Evolutionary conservation across 2,888 invertebrate genomes (phyloP), one percentile per base, ranked within the genome.

Genomic region (Acrobasis suavella): DNA sequence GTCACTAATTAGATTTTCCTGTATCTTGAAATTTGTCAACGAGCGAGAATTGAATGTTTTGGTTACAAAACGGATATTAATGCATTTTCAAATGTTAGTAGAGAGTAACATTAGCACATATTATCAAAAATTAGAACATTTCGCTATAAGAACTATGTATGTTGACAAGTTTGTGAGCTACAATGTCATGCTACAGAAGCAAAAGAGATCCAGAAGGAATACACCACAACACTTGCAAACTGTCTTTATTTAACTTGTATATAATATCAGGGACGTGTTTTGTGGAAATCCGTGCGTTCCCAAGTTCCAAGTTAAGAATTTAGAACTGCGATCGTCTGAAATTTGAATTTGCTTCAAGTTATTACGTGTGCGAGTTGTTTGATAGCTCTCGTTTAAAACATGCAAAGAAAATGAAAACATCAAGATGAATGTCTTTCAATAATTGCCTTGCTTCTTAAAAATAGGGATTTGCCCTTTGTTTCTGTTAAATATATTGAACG

Each of bases 221-320:
- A 56, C n/a, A 51, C 78, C 79, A 83, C 82, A 86, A 81, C 82
- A 80, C 84, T 85, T 75, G 76, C 74, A 74, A 84, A 86, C 78
- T 84, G 86, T 87, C 86, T 86, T 86, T 85, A 86, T 87, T 83
- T 85, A 82, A 87, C 83, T 89, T 87, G 85, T 89, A 86, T 90
- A 87, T 87, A 88, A 91, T 89, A 89, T 88, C 73, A 77, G 80
- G 74, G 78, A 88, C 87, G 86, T 86, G 88, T 89, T 88, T 86
- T 81, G 76, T 69, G 64, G 71, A 82, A 89, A 77, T 88, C 86
- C 70, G 70, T 75, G 75, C 75, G 78, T 80, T 81, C 75, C 74
- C 42, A 73, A 83, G 79, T 73, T 81, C 76, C 67, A 80, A 86
- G 83, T 87, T 87, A 72, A 73, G 80, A 87, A 83, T 87, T 85